Percentiles rank a stretch among this genome's conserved stretches.
Conservation (phyloP, 1,140 invertebrate genomes). For the Bradynema listronoti region DNA sequence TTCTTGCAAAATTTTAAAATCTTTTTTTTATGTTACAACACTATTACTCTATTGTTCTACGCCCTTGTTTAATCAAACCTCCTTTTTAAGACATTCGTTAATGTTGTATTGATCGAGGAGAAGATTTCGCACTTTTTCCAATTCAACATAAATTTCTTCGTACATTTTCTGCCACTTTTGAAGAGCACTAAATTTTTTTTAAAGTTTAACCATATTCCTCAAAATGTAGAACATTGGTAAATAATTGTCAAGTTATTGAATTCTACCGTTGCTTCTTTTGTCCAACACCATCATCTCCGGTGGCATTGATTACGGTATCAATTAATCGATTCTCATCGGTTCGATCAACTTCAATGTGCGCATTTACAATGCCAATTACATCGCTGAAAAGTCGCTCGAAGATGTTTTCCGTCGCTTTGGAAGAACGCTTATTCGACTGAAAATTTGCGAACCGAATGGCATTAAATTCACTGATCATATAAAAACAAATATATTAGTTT, state of each 20-base stretch:
- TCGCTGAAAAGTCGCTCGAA: conserved; percentile 47
- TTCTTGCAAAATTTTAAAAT: no score
- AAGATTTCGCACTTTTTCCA: conserved; percentile 50
- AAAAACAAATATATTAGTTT: neutral
- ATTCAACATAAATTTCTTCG: conserved; percentile 49
- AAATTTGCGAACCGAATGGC: neutral
- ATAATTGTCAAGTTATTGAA: neutral
- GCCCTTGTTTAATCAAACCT: conserved; percentile 34
- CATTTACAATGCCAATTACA: conserved; percentile 42
- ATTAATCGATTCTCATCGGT: neutral
- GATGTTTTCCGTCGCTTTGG: conserved; percentile 2
- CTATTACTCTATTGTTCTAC: no score
- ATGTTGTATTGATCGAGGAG: conserved; percentile 48
- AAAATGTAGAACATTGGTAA: neutral
- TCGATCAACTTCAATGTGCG: conserved; percentile 18
- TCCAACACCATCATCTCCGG: neutral
- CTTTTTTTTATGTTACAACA: no score
- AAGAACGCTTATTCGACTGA: neutral
- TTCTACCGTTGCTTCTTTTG: neutral
- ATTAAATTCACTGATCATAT: neutral
- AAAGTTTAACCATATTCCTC: conserved; percentile 3
- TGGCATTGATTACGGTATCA: neutral
- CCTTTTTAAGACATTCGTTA: conserved; percentile 41
- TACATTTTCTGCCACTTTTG: conserved; percentile 54
- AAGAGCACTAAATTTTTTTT: conserved; percentile 14